Conservation (phyloP, 2,888 invertebrate genomes). For the Hypena proboscidalis region DNA sequence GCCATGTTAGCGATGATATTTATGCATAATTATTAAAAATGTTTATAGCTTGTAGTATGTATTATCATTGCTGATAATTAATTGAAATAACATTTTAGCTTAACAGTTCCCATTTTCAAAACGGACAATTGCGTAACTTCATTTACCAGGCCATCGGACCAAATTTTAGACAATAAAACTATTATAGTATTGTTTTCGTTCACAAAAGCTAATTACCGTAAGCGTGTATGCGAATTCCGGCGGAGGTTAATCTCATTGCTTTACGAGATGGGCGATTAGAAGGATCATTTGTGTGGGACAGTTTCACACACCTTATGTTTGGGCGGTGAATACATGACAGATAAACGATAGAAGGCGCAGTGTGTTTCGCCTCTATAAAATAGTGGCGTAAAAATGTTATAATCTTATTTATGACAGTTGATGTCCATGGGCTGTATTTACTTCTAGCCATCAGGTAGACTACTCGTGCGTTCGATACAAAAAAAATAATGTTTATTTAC, state of each 20-base stretch:
- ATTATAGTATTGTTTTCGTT: constrained; percentile 76
- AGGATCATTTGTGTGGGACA: constrained; percentile 51
- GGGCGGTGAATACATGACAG: no score
- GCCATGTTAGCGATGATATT: not conserved
- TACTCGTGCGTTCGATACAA: no score
- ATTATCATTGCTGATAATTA: constrained; percentile 2
- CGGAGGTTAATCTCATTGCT: constrained; percentile 64
- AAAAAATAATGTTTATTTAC: no score
- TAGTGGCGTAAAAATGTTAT: no score
- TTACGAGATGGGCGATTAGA: constrained; percentile 53
- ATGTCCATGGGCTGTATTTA: no score
- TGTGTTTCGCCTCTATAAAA: no score
- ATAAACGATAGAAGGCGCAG: no score
- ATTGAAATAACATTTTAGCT: constrained; percentile 22
- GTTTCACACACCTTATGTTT: constrained; percentile 43
- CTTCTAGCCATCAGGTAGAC: no score
- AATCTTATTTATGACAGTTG: no score
- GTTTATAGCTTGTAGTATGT: not conserved
- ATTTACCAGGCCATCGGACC: constrained; percentile 59
- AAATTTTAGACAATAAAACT: constrained; percentile 72
- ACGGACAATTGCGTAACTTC: constrained; percentile 32
- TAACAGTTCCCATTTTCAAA: constrained; percentile 23
- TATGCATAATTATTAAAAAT: no score
- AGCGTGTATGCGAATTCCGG: constrained; percentile 66
- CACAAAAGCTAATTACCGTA: constrained; percentile 77